phyloP scores from a whole-genome alignment of 2,113 vertebrate species.

The Myotis brandtii region DNA sequence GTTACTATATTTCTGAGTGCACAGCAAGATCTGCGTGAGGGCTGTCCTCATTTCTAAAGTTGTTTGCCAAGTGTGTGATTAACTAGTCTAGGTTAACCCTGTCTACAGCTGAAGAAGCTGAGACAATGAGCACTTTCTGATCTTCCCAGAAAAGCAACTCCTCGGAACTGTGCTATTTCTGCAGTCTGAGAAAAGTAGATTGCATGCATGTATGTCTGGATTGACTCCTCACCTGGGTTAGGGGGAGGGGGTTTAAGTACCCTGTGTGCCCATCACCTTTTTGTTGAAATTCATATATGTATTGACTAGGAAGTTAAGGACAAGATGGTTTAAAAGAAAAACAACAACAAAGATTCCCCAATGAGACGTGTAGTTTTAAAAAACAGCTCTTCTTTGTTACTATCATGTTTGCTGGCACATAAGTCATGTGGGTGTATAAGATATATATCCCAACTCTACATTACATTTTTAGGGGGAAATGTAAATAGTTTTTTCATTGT shows the following conservation, averaged over 20 bases:
- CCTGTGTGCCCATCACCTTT: not conserved
- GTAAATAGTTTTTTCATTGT: constrained; percentile 38
- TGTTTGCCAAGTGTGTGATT: not conserved
- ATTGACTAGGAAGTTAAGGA: constrained; percentile 27
- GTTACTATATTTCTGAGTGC: not conserved
- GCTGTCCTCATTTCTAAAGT: not conserved
- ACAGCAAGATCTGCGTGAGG: not conserved
- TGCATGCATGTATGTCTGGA: not conserved
- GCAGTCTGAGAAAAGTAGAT: not conserved
- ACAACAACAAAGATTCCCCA: not conserved
- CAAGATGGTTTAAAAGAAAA: constrained; percentile 38
- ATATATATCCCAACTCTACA: not conserved
- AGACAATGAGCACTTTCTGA: not conserved
- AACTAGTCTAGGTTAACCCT: not conserved
- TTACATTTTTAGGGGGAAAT: constrained; percentile 1
- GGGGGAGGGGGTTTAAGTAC: not conserved
- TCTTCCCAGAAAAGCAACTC: not conserved
- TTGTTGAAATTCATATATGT: constrained; percentile 7
- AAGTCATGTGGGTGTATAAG: constrained; percentile 8
- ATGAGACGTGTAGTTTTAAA: not conserved
- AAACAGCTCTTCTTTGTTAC: not conserved
- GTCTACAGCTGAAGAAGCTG: not conserved
- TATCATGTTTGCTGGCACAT: not conserved
- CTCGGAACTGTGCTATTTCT: not conserved
- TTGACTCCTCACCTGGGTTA: not conserved